These are phyloP conservation scores for Amblyornis subalaris DNA, from an alignment of 2,113 vertebrate genomes.

Conservation along the genomic window DNA sequence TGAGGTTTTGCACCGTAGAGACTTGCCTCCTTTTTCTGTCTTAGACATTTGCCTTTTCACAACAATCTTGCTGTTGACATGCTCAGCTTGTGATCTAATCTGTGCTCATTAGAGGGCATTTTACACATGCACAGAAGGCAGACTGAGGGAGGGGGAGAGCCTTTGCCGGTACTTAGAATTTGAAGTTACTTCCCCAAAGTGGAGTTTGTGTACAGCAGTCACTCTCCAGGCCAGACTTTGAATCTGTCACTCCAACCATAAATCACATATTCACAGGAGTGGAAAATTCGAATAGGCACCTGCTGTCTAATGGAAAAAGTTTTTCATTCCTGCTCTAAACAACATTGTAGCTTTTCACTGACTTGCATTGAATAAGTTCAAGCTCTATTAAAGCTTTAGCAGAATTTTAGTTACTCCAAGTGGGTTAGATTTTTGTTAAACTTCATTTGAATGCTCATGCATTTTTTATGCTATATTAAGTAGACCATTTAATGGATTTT, in stretches of 20 bases:
- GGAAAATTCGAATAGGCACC: background rate
- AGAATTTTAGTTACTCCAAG: background rate
- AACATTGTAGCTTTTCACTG: background rate
- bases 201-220: background rate
- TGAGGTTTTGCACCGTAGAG: background rate
- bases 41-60: background rate
- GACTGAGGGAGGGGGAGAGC: background rate
- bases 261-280: background rate
- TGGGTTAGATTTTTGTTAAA: background rate
- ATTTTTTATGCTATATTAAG: background rate
- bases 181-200: background rate
- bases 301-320: conserved; percentile 37
- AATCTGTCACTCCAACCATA: background rate
- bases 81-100: background rate
- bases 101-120: background rate
- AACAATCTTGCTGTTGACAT: background rate
- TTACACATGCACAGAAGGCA: background rate
- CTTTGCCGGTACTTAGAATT: background rate
- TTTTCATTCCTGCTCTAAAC: background rate
- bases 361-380: background rate
- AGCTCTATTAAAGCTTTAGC: background rate
- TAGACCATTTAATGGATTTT: conserved; percentile 26
- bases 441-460: background rate
- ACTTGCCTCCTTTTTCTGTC: background rate
- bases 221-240: background rate